Base-by-base conservation (phyloP, 2,113 vertebrate species). In the Choloepus hoffmanni region DNA sequence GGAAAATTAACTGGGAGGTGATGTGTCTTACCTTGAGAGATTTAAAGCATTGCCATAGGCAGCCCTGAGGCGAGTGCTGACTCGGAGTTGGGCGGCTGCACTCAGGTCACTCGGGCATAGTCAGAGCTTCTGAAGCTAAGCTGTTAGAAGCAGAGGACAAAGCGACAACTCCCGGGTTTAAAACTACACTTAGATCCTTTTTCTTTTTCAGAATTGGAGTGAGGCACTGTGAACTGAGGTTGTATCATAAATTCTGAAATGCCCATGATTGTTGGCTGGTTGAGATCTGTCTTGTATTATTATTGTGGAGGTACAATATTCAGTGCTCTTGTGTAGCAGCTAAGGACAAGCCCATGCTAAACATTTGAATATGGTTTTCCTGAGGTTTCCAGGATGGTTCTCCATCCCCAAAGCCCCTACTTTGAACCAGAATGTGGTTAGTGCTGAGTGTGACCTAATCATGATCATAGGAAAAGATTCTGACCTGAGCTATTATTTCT, bases 1-100 rank as follows among this genome's bases (percentile, higher is more conserved):
- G 43, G 74, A 72, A 96, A 85, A 90, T 50, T 45, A 67, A 84
- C 58, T 36, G n/a, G 78, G 77, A 76, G 78, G 63, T 26, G 48
- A 43, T 33, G 11, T 8, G 2, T 55, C 72, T 85, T 70, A 45
- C 60, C 72, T 36, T 68, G 91, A 93, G 85, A 89, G 78, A 73
- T 62, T 50, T 50, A 87, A 85, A 90, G 83, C 77, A n/a, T 28
- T 72, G 72, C 92, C n/a, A 3, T 3, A 15, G 97, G 96, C 96
- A 84, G 58, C 63, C 92, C 78, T 0, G 2, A 74, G 73, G 85
- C 92, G 60, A 86, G 55, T 58, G 70, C 96, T 95, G 84, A 81
- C 43, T 12, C 72, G 70, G 45, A 72, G 23, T 72, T 74, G 77
- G 65, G 79, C 5, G 0, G 62, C 89, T 76, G 28, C 1, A 1